phyloP scores from a whole-genome alignment of 2,113 vertebrate species.

The Myrmophylax atrothorax region DNA sequence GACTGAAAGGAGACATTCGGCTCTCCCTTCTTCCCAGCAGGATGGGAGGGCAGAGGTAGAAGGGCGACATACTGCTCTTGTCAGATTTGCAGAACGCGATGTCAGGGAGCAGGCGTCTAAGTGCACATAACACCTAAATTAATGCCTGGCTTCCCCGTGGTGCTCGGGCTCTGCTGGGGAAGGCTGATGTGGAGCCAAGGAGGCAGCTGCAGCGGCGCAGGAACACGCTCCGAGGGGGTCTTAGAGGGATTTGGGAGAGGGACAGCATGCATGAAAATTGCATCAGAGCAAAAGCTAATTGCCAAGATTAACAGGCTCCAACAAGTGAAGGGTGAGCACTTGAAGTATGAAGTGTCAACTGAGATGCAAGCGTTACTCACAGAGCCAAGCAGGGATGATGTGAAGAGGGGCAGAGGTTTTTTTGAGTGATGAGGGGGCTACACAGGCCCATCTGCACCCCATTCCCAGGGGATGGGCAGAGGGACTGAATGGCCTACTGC shows the following conservation, averaged over 20 bases:
- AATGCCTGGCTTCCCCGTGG: background rate
- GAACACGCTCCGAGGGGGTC: conserved; percentile 26
- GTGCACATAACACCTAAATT: conserved; percentile 11
- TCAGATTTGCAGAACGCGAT: background rate
- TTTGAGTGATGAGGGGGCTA: background rate
- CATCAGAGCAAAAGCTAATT: conserved; percentile 44
- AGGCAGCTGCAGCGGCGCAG: conserved; percentile 41
- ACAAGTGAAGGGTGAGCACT: conserved; percentile 41
- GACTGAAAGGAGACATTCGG: conserved; percentile 8
- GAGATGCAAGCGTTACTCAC: background rate
- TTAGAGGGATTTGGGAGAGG: conserved; percentile 40
- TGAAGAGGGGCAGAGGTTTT: background rate
- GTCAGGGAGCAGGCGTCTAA: background rate
- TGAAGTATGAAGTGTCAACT: conserved; percentile 40
- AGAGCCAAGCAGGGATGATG: background rate
- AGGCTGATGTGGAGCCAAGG: background rate
- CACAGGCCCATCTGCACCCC: background rate
- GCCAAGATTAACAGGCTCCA: conserved; percentile 58
- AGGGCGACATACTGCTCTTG: background rate
- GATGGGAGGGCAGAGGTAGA: conserved; percentile 31
- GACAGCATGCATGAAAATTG: background rate
- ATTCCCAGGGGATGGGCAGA: background rate
- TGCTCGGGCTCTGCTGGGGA: background rate
- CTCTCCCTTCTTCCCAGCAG: conserved; percentile 8
- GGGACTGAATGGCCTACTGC: fast-evolving